phyloP scores from a whole-genome alignment of 2,113 vertebrate genomes.

The Campylomormyrus numenius region DNA sequence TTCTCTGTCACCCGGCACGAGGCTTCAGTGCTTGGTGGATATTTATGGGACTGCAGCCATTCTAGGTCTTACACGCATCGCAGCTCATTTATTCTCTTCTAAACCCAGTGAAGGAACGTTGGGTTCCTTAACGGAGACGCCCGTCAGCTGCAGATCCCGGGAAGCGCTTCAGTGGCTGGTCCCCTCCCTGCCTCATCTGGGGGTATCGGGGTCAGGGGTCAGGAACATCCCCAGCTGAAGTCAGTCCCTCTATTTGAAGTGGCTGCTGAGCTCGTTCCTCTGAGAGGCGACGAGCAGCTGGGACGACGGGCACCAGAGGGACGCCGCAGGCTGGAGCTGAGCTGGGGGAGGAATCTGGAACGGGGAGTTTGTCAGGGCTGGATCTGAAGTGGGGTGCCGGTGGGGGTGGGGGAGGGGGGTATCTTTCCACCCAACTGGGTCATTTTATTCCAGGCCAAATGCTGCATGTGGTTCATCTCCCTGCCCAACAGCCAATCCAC shows the following conservation, averaged over 20 bases:
- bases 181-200: background rate
- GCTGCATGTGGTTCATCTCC: background rate
- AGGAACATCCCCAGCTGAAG: background rate
- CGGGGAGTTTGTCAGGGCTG: slow-evolving; percentile 27
- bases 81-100: background rate
- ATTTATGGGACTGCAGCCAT: background rate
- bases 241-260: slow-evolving; percentile 3
- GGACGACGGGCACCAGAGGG: background rate
- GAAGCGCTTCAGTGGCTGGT: background rate
- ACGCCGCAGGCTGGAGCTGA: slow-evolving; percentile 3
- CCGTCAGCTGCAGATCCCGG: background rate
- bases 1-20: background rate
- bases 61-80: background rate
- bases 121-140: background rate
- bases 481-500: background rate
- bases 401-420: background rate
- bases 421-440: slow-evolving; percentile 22
- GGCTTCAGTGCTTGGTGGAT: background rate
- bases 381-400: background rate
- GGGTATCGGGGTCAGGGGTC: background rate
- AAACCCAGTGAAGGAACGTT: background rate
- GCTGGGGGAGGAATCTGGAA: slow-evolving; percentile 17
- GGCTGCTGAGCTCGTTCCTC: background rate
- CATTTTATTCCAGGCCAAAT: slow-evolving; percentile 25
- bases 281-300: background rate